phyloP scores from a whole-genome alignment of 2,113 vertebrate genomes.

The Etheostoma spectabile region DNA sequence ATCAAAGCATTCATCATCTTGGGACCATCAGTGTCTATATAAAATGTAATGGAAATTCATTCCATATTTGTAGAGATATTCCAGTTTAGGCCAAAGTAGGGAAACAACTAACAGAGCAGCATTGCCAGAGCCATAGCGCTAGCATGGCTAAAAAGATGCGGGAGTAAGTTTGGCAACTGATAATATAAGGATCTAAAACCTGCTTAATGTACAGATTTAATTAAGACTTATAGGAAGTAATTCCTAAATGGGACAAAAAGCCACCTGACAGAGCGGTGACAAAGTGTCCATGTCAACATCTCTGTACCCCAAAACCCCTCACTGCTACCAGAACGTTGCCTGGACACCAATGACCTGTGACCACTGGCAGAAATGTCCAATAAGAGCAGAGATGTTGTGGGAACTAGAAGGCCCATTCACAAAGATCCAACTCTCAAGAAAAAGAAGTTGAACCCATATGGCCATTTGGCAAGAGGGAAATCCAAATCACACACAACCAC shows the following conservation, averaged over 20 bases:
- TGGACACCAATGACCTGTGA: slow-evolving; percentile 60
- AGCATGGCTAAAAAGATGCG: too few species aligned
- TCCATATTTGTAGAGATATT: not conserved
- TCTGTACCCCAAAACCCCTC: slow-evolving; percentile 38
- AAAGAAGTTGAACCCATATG: slow-evolving; percentile 45
- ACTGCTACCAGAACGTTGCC: slow-evolving; percentile 54
- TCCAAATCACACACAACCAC: slow-evolving; percentile 27
- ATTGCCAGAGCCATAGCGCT: not conserved
- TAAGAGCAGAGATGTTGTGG: slow-evolving; percentile 50
- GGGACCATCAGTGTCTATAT: not conserved
- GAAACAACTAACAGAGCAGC: not conserved
- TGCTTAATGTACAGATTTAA: not conserved
- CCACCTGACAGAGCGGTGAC: not conserved
- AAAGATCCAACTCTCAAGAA: slow-evolving; percentile 35
- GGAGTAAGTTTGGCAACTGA: not conserved
- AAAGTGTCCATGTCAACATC: slow-evolving; percentile 64
- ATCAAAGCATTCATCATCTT: not conserved
- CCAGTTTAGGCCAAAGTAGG: not conserved
- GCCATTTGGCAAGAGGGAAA: slow-evolving; percentile 13
- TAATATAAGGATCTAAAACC: not conserved
- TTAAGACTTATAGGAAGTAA: not conserved
- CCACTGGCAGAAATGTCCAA: slow-evolving; percentile 47
- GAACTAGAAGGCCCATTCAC: slow-evolving; percentile 57
- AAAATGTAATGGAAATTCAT: not conserved
- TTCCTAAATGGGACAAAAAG: not conserved